A percentile compares a stretch with the other conserved stretches of the same genome.
Conservation (phyloP, 2,888 invertebrate species). For the Pyrrhosoma nymphula region DNA sequence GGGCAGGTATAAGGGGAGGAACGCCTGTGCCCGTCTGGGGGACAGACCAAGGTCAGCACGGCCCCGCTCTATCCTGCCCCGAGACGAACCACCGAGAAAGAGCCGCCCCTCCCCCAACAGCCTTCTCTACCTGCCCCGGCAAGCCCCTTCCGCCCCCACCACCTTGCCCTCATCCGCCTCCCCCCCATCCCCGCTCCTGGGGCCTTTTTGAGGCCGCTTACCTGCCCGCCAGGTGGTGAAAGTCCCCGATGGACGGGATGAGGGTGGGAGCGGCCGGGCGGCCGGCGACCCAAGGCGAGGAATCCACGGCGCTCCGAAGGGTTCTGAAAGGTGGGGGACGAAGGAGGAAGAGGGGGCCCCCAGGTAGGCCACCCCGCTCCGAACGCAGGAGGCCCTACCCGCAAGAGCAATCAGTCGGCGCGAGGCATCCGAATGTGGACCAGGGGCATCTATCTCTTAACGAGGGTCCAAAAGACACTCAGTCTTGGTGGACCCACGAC, state of each 20-base stretch:
- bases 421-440: neutral
- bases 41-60: conserved; percentile 3
- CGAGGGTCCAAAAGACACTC: no score
- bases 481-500: no score
- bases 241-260: neutral
- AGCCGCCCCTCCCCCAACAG: neutral
- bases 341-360: neutral
- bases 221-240: conserved; percentile 7
- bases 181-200: neutral
- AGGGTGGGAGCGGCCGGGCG: neutral
- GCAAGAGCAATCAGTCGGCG: neutral
- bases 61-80: neutral
- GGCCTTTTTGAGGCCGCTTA: neutral
- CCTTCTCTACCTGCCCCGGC: no score
- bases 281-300: neutral
- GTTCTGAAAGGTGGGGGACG: neutral
- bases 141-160: neutral
- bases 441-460: neutral
- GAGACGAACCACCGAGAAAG: no score
- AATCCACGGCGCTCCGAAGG: neutral
- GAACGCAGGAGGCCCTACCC: neutral
- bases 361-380: neutral
- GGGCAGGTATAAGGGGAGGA: neutral
- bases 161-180: neutral
- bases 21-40: neutral